phyloP scores from a whole-genome alignment of 2,113 vertebrate genomes.

The Chloropsis hardwickii region DNA sequence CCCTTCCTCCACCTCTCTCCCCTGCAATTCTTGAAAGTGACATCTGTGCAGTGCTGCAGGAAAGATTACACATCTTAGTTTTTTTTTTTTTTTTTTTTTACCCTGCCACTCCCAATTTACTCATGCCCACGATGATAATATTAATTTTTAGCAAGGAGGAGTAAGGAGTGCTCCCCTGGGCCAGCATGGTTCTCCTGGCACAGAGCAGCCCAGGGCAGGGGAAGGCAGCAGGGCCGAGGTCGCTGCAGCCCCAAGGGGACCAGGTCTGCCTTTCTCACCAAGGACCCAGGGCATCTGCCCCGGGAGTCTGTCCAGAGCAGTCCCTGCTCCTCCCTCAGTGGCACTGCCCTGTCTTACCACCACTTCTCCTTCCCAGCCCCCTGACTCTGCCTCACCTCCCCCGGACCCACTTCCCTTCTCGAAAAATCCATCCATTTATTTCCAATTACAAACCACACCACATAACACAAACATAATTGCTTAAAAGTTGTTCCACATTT shows the following conservation, averaged over 20 bases:
- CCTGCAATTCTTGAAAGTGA: slow-evolving; percentile 47
- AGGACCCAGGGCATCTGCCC: not conserved
- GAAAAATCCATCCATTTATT: slow-evolving; percentile 70
- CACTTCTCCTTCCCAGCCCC: not conserved
- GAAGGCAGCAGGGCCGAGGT: not conserved
- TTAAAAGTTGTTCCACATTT: slow-evolving; percentile 76
- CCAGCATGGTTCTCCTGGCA: not conserved
- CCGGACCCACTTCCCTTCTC: not conserved
- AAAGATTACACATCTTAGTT: slow-evolving; percentile 19
- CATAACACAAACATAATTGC: slow-evolving; percentile 78
- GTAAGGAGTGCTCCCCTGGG: not conserved
- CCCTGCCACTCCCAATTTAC: slow-evolving; percentile 57
- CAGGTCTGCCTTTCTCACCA: not conserved
- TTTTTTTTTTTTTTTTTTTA: not conserved
- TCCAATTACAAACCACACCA: slow-evolving; percentile 75
- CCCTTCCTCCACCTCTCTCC: slow-evolving; percentile 16
- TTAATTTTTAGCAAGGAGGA: slow-evolving; percentile 36
- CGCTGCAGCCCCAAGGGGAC: fast-evolving
- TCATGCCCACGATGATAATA: not conserved
- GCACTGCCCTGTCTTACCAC: not conserved
- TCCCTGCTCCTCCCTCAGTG: not conserved
- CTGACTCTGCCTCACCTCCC: not conserved
- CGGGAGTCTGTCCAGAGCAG: fast-evolving
- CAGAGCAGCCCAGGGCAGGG: not conserved
- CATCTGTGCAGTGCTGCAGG: slow-evolving; percentile 35